These are phyloP conservation scores for Megathymus violae DNA, from an alignment of 1,140 invertebrate species.

Conservation along the genomic window DNA sequence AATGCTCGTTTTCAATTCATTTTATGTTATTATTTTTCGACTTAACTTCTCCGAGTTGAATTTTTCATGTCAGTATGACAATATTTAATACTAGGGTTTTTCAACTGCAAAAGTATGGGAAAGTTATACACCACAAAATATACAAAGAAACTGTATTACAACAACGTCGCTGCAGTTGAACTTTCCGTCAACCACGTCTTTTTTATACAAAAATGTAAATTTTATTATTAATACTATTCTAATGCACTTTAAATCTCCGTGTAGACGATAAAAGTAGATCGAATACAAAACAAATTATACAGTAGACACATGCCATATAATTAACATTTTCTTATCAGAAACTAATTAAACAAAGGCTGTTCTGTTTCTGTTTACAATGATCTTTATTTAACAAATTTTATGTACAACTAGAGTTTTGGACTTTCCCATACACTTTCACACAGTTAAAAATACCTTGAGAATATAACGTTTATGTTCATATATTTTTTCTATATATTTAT, in stretches of 20 bases:
- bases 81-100: constrained; percentile 5
- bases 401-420: background rate
- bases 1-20: constrained; percentile 13
- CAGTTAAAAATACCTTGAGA: background rate
- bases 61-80: constrained; percentile 10
- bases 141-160: background rate
- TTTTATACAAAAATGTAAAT: too few relatives aligned
- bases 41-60: constrained; percentile 1
- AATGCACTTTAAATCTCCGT: too few relatives aligned
- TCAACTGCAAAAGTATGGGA: background rate
- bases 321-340: too few relatives aligned
- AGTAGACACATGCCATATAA: too few relatives aligned
- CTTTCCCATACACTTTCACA: background rate
- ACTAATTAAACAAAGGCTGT: too few relatives aligned
- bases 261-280: too few relatives aligned
- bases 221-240: too few relatives aligned
- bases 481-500: constrained; percentile 17
- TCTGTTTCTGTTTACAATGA: too few relatives aligned
- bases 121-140: background rate
- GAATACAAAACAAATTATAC: too few relatives aligned
- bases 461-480: constrained; percentile 25
- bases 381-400: constrained; percentile 9
- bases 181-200: too few relatives aligned
- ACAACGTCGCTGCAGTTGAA: too few relatives aligned
- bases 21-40: background rate